Base-by-base conservation (phyloP, 1,140 invertebrate genomes). In the Drosophila cardini region DNA sequence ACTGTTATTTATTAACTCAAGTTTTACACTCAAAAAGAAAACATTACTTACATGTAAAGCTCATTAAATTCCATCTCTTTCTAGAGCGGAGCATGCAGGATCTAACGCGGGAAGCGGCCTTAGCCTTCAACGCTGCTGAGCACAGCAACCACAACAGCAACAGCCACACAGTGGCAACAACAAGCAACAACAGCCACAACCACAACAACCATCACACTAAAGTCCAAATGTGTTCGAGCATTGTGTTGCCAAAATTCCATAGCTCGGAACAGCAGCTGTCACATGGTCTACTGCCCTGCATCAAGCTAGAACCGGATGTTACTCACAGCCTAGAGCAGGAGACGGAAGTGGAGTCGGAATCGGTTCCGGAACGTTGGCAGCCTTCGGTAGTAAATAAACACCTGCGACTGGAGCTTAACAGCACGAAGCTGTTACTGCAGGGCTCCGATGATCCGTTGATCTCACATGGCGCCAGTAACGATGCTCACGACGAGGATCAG, bases 361-460 rank as follows among this genome's bases (percentile, higher is more conserved):
- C 56, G 50, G 48, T 30, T 4, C 38, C 69, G n/a, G 38, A 68
- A 6, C 64, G 56, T 16, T 91, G 90, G 90, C 79, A 83, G 45
- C 61, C 69, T 13, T 57, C 76, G 10, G 45, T 58, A 6, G 75
- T 70, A 13, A 70, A 58, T 11, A 50, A 64, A 1, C 75, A 69
- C 18, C 65, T 78, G 46, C 85, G 78, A 0, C 15, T 80, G 15
- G 85, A 89, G 2, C 53, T 84, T 40, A 79, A 72, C 18, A 76
- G 53, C 34, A 84, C 72, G 7, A 85, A 79, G 21, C 61, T 92
- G 56, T 45, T 92, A 15, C 61, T 92, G 38, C 90, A 90, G 36
- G 79, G 86, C 48, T 92, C 91, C 2, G 91, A 91, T 56, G 91
- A 92, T 73, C 91, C 91, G 0, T 48, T 92, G 34, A 92, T 92